Base-by-base conservation (phyloP, 1,140 invertebrate species). In the Drosophila ananassae region DNA sequence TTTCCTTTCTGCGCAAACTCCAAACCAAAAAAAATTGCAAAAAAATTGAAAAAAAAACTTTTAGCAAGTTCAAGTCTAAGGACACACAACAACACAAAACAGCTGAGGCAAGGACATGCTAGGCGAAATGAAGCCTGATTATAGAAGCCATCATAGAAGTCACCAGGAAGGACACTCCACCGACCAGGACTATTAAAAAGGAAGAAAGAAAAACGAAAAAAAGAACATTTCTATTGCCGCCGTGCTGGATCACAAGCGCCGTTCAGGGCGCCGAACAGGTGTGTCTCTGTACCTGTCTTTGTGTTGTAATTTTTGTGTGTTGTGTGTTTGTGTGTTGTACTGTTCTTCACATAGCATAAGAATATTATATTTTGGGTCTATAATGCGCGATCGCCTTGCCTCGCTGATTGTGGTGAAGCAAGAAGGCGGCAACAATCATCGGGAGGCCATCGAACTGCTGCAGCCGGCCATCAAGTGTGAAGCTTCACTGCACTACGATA, bases 391-490 rank as follows among this genome's bases (percentile, higher is more conserved):
- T 91, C 90, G 90, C 73, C 85, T 91, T 75, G 90, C 90, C 60
- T 91, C 90, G 13, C 62, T 91, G 77, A 91, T 91, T 89, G 84
- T 91, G 80, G 90, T 91, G 73, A 91, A 91, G 85, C 85, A 91
- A 89, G 90, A 91, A 66, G 79, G 50, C 72, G 64, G 47, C 57
- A 80, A 57, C 63, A 79, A 48, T 47, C 64, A 67, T 24, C n/a
- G 52, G 32, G 67, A 66, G 56, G 25, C 61, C 52, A 56, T 44
- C 34, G 17, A 68, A 21, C 59, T 39, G 12, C 59, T 51, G 34
- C 53, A 56, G 71, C 54, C 57, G 54, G 32, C 61, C 44, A 89
- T 89, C 22, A 87, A 87, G 41, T 89, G 82, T 24, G 83, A 89
- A 50, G 68, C 82, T 39, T 57, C 72, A 17, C 51, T 82, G 37